Base-by-base conservation (phyloP, 2,888 invertebrate genomes). In the Argyresthia albistria region DNA sequence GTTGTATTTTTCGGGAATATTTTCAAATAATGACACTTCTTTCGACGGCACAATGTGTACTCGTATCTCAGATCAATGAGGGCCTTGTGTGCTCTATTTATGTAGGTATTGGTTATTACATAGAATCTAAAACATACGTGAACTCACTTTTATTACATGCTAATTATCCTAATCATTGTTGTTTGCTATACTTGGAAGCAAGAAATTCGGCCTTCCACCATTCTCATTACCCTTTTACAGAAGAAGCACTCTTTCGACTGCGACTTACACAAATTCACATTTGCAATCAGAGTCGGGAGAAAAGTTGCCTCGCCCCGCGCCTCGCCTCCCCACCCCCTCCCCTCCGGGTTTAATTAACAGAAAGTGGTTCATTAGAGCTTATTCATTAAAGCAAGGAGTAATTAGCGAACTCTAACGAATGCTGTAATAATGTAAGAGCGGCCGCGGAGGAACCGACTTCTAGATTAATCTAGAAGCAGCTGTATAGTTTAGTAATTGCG, bases 301-400 rank as follows among this genome's bases (percentile, higher is more conserved):
- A 83, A 86, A 84, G 80, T 83, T 80, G 74, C 71, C 69, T 70
- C 67, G 56, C 61, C 67, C 60, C 58, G 58, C 52, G 53, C 60
- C 61, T 58, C 64, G 46, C 62, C 60, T 57, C 56, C 51, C 56
- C 59, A 57, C 58, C 55, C 66, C 59, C 60, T 54, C 62, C 64
- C 84, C 86, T 89, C 88, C 84, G 92, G 91, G 93, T 93, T 93
- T 93, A 93, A 93, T 93, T 93, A 93, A 93, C 93, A 93, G 92
- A 93, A 93, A 93, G 93, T 93, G 93, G 93, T 93, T 93, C 93
- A 93, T 93, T 93, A 93, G 93, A 92, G 93, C 92, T 93, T 93
- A 93, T 93, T 93, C 93, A 93, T 93, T 93, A 93, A 92, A 93
- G 93, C 92, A 92, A 92, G 92, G 92, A 92, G 93, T 93, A 93